These are phyloP conservation scores for Corydoras maculifer DNA, from an alignment of 2,113 vertebrate genomes.

Conservation along the genomic window DNA sequence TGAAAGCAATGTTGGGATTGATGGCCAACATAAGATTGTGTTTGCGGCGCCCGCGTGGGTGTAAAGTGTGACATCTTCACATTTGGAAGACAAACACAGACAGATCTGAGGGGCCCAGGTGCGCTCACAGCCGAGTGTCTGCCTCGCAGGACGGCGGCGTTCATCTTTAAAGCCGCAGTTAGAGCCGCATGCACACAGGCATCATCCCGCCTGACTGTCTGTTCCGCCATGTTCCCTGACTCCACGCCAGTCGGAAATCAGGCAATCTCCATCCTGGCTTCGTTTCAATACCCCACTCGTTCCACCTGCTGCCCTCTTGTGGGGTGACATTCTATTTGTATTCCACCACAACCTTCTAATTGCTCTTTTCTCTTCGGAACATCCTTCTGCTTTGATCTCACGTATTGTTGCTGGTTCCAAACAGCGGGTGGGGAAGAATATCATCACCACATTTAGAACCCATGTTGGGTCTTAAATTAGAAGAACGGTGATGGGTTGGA, in stretches of 20 bases:
- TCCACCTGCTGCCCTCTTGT: constrained; percentile 60
- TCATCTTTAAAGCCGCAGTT: constrained; percentile 7
- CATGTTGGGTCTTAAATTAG: too few species aligned
- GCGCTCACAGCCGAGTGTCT: constrained; percentile 26
- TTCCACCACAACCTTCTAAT: background rate
- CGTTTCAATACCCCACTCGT: constrained; percentile 52
- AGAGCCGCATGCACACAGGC: constrained; percentile 30
- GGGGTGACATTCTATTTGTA: constrained; percentile 56
- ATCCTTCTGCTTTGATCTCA: background rate
- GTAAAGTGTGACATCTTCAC: constrained; percentile 33
- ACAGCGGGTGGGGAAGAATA: too few species aligned
- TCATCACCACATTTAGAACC: too few species aligned
- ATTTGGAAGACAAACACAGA: constrained; percentile 34
- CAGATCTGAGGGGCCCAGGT: constrained; percentile 26
- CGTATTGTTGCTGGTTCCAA: too few species aligned
- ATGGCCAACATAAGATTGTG: constrained; percentile 15
- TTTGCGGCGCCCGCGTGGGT: constrained; percentile 4
- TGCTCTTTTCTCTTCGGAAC: background rate
- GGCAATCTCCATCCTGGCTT: constrained; percentile 60
- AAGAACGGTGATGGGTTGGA: too few species aligned
- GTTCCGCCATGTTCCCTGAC: constrained; percentile 31
- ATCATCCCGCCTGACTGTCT: constrained; percentile 28
- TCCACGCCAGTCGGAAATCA: constrained; percentile 59
- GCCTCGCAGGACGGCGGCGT: constrained; percentile 28
- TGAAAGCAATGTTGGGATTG: constrained; percentile 16